Evolutionary conservation across 2,888 invertebrate genomes (phyloP), one percentile per base, ranked within the genome.

Genomic region (Drosophila multiciliata): DNA sequence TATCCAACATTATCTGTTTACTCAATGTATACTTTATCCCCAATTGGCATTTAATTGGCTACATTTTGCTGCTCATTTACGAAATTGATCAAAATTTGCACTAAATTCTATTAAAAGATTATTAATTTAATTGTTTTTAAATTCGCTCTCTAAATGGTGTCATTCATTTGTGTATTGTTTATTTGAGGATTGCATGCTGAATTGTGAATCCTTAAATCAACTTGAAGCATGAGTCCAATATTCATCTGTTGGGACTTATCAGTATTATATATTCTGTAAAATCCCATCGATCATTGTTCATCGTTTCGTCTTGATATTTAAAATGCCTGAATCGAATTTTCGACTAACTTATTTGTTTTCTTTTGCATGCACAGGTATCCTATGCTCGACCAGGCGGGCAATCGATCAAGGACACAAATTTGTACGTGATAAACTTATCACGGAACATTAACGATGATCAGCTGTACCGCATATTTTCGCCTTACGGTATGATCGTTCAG

Each of bases 381-480:
- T 97, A 97, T 93, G 98, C 98, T 17, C 95, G 98, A 74, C 98
- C 98, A 5, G 97, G 97, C 29, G 97, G 98, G 35, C 98, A 98
- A 80, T 97, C 97, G 81, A 98, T 98, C 90, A 98, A 98, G 93
- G 98, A 98, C 83, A 98, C 98, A 17, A 99, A 99, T 93, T 95
- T 99, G 62, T 99, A 98, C 93, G 97, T 99, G 68, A 97, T 98
- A 77, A 98, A 98, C 93, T 94, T 98, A 78, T 98, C 98, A 63
- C 96, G 97, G 82, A 96, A 96, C 88, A 95, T 97, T 79, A 96
- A 96, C 36, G 97, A 98, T 91, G 95, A 96, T 40, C 96, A 97
- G 89, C 94, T 98, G 67, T 96, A 97, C 90, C 95, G 96, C 70
- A 95, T 98, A 92, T 98, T 98, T 93, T 96, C 96, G 83, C 96